Evolutionary conservation across 2,888 invertebrate genomes (phyloP), one percentile per base, ranked within the genome.

Genomic region (Sphaeridia pumilis): DNA sequence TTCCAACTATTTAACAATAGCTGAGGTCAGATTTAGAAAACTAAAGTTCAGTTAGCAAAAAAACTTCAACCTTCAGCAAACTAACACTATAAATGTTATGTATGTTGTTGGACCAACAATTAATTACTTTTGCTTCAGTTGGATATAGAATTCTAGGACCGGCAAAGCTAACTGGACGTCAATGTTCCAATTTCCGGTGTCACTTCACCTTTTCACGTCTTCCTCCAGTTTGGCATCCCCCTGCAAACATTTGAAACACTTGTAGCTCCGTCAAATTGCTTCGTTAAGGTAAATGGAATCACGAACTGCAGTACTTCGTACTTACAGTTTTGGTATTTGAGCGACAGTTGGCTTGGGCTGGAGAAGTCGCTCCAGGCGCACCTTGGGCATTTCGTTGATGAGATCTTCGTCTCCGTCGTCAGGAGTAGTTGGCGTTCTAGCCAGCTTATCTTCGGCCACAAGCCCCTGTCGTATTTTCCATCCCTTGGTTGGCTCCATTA

Each of bases 381-480:
- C n/a, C 38, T 12, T 2, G n/a, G n/a, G n/a, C n/a, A n/a, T n/a
- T n/a, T n/a, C n/a, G n/a, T n/a, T n/a, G n/a, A n/a, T n/a, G n/a
- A n/a, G n/a, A n/a, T n/a, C n/a, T n/a, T n/a, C n/a, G n/a, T n/a
- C n/a, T n/a, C n/a, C n/a, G n/a, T n/a, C n/a, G n/a, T n/a, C 5
- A 2, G 10, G 27, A 41, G 10, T 21, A 4, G 28, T 4, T 17
- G 26, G 12, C 21, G 10, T 17, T 38, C 38, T 38, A 38, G 38
- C 5, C 7, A 38, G 7, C 7, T 31, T 21, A 12, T 26, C 28
- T 10, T 10, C 21, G 2, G 24, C 46, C 20, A 17, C 17, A 20
- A 52, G 27, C 27, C 46, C 52, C 22, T 41, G 38, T 17, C 52
- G 38, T 3, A 52, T 52, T 17, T n/a, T 46, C 52, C 52, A 52